Evolutionary conservation across 1,140 invertebrate species (phyloP), one percentile per base, ranked within the genome.

Genomic region (Macrotrachela quadricornifera): DNA sequence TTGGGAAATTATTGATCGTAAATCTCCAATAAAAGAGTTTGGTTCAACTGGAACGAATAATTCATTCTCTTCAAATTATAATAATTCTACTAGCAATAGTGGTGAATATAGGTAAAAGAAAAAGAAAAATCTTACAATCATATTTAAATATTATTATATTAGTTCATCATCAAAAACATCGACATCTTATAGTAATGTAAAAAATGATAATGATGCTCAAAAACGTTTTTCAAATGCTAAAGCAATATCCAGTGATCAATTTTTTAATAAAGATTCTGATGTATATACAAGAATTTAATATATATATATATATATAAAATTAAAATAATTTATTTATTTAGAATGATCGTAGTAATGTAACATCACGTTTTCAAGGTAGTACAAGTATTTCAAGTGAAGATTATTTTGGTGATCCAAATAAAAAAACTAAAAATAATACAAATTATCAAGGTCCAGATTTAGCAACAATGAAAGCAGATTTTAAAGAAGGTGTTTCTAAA

Each of bases 151-250:
- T 30, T 30, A 30, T 30, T 30, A 4, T 30, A 30, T 30, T 30
- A 30, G 21, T 30, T 30, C 21, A 30, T 30, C 21, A 30, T 30
- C 21, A 8, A 30, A 30, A 30, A 30, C 21, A 30, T 30, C 21
- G 8, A 30, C 21, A 30, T 30, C 21, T 30, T 30, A 30, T 8
- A 30, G 21, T 30, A 30, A 8, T 30, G 41, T 1, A 42, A 14
- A 14, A 6, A 13, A 14, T 10, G 41, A 42, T 42, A 60, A 59
- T 6, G 59, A 62, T 36, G 86, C 85, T 13, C 83, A 85, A 62
- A 84, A 85, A 64, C 94, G 94, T 72, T 95, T 94, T 69, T 88
- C 84, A 18, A 80, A 81, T 62, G 88, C 91, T 8, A 97, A 96
- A 72, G 81, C 86, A 2, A 97, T 97, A 60, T 94, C 87, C 53